Percentiles rank a stretch among this genome's conserved stretches.
These are phyloP conservation scores for Rhinophrynus dorsalis DNA, from an alignment of 2,797 vertebrate species.

Conservation along the genomic window DNA sequence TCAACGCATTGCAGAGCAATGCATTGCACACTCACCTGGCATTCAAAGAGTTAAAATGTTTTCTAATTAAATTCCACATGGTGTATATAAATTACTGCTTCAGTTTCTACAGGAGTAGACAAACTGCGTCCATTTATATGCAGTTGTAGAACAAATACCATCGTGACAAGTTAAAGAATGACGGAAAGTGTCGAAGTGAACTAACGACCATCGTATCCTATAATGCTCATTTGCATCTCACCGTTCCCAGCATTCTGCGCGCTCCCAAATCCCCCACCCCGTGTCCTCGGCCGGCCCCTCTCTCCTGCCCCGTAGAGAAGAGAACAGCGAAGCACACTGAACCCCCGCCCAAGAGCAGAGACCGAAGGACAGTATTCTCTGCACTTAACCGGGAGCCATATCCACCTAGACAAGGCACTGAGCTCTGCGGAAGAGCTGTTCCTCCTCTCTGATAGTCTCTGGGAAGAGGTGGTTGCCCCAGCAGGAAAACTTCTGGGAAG, in stretches of 20 bases:
- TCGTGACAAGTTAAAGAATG: no score
- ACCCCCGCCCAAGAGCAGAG: conserved; percentile 25
- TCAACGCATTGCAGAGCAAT: no score
- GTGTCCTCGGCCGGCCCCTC: conserved; percentile 37
- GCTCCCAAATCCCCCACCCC: conserved; percentile 23
- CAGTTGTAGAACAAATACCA: no score
- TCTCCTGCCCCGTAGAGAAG: conserved; percentile 38
- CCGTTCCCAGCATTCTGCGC: conserved; percentile 31
- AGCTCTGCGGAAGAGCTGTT: not conserved
- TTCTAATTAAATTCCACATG: no score
- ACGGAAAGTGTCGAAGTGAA: not conserved
- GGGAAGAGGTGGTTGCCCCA: not conserved
- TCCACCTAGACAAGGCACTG: not conserved
- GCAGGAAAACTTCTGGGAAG: not conserved
- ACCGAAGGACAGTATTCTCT: conserved; percentile 10
- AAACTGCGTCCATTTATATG: no score
- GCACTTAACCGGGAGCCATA: conserved; percentile 6
- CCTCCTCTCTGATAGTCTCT: not conserved
- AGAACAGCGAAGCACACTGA: conserved; percentile 40
- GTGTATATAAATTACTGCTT: no score
- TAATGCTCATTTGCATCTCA: not conserved
- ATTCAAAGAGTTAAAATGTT: no score
- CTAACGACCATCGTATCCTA: conserved; percentile 19
- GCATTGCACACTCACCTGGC: no score
- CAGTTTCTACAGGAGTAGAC: no score